These are phyloP conservation scores for Drosophila parthenogenetica DNA, from an alignment of 2,888 invertebrate genomes.

Conservation along the genomic window DNA sequence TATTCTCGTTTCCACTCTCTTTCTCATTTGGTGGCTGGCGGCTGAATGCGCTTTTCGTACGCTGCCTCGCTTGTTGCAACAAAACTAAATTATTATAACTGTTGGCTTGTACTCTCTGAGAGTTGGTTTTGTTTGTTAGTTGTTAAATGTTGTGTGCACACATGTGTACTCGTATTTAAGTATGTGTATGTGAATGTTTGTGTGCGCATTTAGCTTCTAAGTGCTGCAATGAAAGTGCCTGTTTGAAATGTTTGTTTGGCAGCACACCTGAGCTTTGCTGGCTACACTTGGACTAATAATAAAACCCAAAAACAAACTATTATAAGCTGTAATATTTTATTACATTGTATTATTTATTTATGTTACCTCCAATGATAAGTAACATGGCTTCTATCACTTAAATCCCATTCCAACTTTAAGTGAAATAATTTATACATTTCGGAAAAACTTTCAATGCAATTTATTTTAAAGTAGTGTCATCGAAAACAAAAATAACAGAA, in stretches of 20 bases:
- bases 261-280: constrained; percentile 38
- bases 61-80: constrained; percentile 51
- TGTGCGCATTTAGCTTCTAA: constrained; percentile 55
- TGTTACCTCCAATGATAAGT: background rate
- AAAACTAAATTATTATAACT: constrained; percentile 65
- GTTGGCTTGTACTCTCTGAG: constrained; percentile 40
- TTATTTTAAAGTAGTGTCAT: background rate
- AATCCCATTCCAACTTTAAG: background rate
- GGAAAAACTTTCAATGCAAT: background rate
- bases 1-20: background rate
- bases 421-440: no score
- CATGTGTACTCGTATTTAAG: background rate
- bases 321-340: constrained; percentile 4
- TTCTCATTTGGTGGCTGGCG: background rate
- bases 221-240: constrained; percentile 34
- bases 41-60: constrained; percentile 62
- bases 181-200: constrained; percentile 9
- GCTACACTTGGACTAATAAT: constrained; percentile 4
- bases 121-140: constrained; percentile 50
- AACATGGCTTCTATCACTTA: background rate
- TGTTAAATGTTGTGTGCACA: constrained; percentile 47
- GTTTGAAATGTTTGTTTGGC: constrained; percentile 25
- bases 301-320: constrained; percentile 11
- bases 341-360: background rate
- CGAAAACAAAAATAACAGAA: constrained; percentile 9